These are phyloP conservation scores for Eulimnadia texana DNA, from an alignment of 1,140 invertebrate species.

Conservation along the genomic window DNA sequence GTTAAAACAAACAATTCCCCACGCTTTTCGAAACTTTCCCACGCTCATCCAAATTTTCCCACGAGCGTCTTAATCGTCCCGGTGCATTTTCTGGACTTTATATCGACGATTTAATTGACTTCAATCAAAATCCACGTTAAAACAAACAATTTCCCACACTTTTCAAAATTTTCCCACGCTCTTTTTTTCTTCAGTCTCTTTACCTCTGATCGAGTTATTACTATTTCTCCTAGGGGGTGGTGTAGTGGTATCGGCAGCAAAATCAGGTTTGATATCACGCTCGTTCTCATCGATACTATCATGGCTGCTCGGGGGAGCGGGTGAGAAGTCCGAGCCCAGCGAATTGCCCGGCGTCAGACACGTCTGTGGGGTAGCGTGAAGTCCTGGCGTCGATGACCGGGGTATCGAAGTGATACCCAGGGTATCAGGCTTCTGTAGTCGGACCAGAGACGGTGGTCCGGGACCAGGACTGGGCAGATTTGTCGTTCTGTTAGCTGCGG, in stretches of 20 bases:
- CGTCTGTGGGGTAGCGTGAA: not conserved
- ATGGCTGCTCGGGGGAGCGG: conserved; percentile 14
- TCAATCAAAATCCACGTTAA: no score
- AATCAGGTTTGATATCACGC: conserved; percentile 11
- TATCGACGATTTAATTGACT: no score
- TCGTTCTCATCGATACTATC: conserved; percentile 12
- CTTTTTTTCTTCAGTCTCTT: no score
- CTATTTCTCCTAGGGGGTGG: conserved; percentile 15
- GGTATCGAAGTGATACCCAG: conserved; percentile 4
- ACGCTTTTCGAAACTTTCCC: no score
- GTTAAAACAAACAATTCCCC: no score
- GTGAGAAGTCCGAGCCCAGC: conserved; percentile 12
- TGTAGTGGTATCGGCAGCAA: conserved; percentile 17
- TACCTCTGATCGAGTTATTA: conserved; percentile 18
- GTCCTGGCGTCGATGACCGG: not conserved
- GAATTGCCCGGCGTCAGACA: conserved; percentile 12
- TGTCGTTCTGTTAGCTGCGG: not conserved
- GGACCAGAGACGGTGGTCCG: not conserved
- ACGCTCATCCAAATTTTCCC: no score
- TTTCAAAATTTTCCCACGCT: no score
- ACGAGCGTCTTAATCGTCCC: no score
- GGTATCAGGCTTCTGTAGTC: not conserved
- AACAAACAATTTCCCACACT: no score
- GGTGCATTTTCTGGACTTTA: no score
- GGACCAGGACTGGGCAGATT: not conserved